phyloP scores from a whole-genome alignment of 2,888 invertebrate species.

The Erebia palarica region DNA sequence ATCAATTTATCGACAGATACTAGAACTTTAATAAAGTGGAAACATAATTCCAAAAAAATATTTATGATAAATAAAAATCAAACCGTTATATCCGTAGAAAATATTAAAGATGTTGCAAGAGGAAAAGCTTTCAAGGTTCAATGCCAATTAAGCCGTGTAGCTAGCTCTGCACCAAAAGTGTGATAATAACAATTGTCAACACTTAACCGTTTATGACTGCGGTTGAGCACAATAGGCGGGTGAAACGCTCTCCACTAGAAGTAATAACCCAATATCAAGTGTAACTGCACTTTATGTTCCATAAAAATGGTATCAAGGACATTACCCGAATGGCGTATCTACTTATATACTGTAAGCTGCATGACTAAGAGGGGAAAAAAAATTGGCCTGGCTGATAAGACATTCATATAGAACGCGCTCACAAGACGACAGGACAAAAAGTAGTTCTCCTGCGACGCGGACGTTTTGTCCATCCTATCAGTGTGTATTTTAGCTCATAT shows the following conservation, averaged over 20 bases:
- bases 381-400: no score
- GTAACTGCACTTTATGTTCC: slow-evolving; percentile 40
- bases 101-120: not conserved
- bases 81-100: not conserved
- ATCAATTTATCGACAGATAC: no score
- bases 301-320: slow-evolving; percentile 38
- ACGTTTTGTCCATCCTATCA: no score
- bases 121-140: slow-evolving; percentile 4
- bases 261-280: slow-evolving; percentile 41
- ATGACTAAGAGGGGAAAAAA: no score
- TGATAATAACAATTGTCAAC: slow-evolving; percentile 28
- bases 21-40: not conserved
- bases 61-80: not conserved
- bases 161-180: slow-evolving; percentile 12
- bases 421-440: no score
- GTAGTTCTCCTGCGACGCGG: no score
- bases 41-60: not conserved
- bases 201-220: slow-evolving; percentile 31
- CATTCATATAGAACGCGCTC: no score
- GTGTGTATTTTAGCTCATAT: no score
- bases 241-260: slow-evolving; percentile 27
- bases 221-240: slow-evolving; percentile 34
- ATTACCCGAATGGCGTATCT: slow-evolving; percentile 46
- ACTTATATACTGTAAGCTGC: slow-evolving; percentile 45
- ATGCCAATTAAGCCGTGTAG: slow-evolving; percentile 14